Base-by-base conservation (phyloP, 2,113 vertebrate genomes). In the Catharus fuscescens region DNA sequence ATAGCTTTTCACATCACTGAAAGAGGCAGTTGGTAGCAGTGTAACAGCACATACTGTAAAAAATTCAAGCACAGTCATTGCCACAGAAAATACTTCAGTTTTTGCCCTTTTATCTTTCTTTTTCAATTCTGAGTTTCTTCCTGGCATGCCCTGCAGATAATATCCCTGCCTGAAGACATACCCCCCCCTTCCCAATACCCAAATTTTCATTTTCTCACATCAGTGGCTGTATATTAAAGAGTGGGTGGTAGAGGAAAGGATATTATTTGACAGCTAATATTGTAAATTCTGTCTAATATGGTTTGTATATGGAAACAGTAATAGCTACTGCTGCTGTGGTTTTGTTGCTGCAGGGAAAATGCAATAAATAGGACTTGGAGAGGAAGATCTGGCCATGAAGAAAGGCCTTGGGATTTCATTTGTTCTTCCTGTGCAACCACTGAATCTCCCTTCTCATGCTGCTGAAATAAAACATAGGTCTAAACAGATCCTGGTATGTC, bases 221-320 rank as follows among this genome's bases (percentile, higher is more conserved):
- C 92, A 89, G 18, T 91, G 66, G 25, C n/a, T 90, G 15, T 90
- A 79, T 83, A 67, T 93, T 91, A 88, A 86, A 71, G 81, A 91
- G 78, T 79, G 38, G 73, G 80, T 92, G 80, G 77, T 70, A 95
- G 73, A 36, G 38, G 28, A 61, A 86, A 90, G 38, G 47, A 64
- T 83, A 69, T 91, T 96, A 84, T 91, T 90, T 96, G 93, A 88
- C 87, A 96, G 86, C 72, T 96, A 80, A 82, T 96, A 95, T 83
- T 91, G 79, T 96, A 96, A 88, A 92, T 78, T 80, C 76, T 80
- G 65, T 80, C 88, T 91, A 89, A 88, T 96, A 54, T n/a, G 45
- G 70, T 95, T 96, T 94, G 83, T 92, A 40, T 96, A 81, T 56
- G 54, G 86, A 76, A 96, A 88, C 79, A 84, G 67, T 73, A 91